Percentiles rank a stretch among this genome's conserved stretches.
Conservation (phyloP, 2,888 invertebrate genomes). For the Dione vanillae region DNA sequence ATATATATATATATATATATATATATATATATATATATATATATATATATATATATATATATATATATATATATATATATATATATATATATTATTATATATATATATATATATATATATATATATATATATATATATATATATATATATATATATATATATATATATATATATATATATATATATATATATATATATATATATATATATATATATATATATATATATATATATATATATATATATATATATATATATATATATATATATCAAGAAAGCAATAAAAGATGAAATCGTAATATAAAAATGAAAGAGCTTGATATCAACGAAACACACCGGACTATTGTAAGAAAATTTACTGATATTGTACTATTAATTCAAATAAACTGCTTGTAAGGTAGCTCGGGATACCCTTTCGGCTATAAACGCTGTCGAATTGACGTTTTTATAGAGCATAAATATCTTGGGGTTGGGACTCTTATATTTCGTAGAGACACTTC, state of each 20-base stretch:
- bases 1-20: no score
- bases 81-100: no score
- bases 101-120: no score
- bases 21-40: no score
- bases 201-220: no score
- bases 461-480: conserved; percentile 45
- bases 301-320: conserved; percentile 11
- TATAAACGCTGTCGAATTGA: conserved; percentile 50
- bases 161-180: no score
- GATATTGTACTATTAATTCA: conserved; percentile 49
- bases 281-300: background rate
- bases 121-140: no score
- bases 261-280: background rate
- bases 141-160: no score
- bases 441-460: conserved; percentile 52
- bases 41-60: no score
- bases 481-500: conserved; percentile 46
- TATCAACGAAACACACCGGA: conserved; percentile 33
- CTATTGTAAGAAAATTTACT: conserved; percentile 42
- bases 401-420: conserved; percentile 47
- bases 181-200: no score
- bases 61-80: no score
- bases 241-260: background rate
- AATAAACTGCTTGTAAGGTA: conserved; percentile 49
- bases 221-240: no score